Evolutionary conservation across 2,888 invertebrate species (phyloP).

Genomic region (Stenurella melanura): DNA sequence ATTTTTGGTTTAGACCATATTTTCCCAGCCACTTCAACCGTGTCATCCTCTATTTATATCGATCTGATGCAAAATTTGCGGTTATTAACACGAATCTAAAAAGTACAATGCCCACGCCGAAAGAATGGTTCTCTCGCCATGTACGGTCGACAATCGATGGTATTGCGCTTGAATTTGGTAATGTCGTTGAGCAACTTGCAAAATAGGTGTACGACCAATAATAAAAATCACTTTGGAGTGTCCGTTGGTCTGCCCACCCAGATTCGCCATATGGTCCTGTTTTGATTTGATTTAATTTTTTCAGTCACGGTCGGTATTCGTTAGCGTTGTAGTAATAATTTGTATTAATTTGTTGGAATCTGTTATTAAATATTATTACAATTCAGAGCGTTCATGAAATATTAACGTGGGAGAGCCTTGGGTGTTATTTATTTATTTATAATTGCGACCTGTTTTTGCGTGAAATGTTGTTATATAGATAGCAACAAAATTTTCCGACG

Average conservation of each 20-base stretch:
- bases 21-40: not conserved
- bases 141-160: constrained; percentile 31
- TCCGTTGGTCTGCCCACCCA: constrained; percentile 9
- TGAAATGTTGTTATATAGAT: not conserved
- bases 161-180: constrained; percentile 35
- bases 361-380: constrained; percentile 8
- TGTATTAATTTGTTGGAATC: constrained; percentile 1
- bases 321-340: constrained; percentile 13
- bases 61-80: constrained; percentile 24
- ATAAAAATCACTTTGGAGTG: constrained; percentile 16
- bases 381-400: not conserved
- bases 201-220: constrained; percentile 12
- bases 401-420: constrained; percentile 19
- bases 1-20: not conserved
- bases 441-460: not conserved
- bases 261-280: constrained; percentile 21
- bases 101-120: constrained; percentile 32
- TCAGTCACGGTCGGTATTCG: not conserved
- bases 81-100: constrained; percentile 15
- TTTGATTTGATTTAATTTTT: constrained; percentile 3
- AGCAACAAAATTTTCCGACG: not conserved
- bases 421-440: constrained; percentile 10
- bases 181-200: constrained; percentile 26
- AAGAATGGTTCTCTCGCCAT: constrained; percentile 18
- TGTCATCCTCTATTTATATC: constrained; percentile 29